A percentile compares a stretch with the other conserved stretches of the same genome.
phyloP scores from a whole-genome alignment of 2,888 invertebrate species.

The Dioctria rufipes region DNA sequence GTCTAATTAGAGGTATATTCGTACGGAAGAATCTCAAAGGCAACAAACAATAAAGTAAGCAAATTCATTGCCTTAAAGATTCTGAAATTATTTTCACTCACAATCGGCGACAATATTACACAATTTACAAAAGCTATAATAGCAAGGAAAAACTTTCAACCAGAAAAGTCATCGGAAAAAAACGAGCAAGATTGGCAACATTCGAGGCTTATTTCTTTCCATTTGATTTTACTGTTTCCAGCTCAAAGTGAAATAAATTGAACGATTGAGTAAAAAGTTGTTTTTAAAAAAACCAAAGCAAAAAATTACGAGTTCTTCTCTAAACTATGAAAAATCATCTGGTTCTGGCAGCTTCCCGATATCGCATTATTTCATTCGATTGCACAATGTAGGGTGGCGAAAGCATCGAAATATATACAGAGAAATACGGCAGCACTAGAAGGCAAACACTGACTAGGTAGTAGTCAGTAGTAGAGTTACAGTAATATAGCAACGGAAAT shows the following conservation, averaged over 20 bases:
- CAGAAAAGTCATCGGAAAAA: not conserved
- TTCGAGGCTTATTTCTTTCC: constrained; percentile 13
- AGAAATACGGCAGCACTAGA: not conserved
- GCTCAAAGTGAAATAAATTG: constrained; percentile 21
- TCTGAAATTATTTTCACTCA: no score
- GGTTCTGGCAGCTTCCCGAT: constrained; percentile 23
- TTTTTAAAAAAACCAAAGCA: not conserved
- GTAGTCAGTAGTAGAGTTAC: not conserved
- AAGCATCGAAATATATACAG: constrained; percentile 25
- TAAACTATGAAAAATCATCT: constrained; percentile 43
- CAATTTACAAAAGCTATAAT: no score
- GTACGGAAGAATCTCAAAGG: no score
- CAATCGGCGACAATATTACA: no score
- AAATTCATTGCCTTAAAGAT: no score
- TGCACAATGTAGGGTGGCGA: constrained; percentile 17
- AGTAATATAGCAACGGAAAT: not conserved
- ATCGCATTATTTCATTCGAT: constrained; percentile 40
- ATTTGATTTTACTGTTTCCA: constrained; percentile 16
- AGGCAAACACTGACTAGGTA: not conserved
- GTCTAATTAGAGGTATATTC: no score
- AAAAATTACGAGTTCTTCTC: constrained; percentile 20
- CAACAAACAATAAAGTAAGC: no score
- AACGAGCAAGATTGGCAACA: constrained; percentile 9
- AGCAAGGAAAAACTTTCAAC: no score
- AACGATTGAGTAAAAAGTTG: constrained; percentile 36